These are phyloP conservation scores for Zaprionus ghesquierei DNA, from an alignment of 1,140 invertebrate genomes.

Conservation along the genomic window DNA sequence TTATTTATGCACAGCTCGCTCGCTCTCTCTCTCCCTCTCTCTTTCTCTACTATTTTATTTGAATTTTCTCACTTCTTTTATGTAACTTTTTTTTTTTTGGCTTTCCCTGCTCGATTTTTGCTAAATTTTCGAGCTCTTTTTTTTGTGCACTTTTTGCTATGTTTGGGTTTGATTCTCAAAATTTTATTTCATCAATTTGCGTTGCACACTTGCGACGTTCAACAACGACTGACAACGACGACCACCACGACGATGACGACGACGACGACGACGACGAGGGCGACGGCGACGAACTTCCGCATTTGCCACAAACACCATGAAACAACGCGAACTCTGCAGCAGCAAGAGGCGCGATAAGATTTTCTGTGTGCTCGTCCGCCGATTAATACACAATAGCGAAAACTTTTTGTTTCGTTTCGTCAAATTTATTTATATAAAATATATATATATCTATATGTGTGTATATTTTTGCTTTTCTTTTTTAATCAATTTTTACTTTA, in stretches of 20 bases:
- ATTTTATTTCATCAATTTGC: conserved; percentile 28
- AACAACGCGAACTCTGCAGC: conserved; percentile 23
- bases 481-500: conserved; percentile 13
- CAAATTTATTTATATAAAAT: conserved; percentile 10
- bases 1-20: conserved; percentile 21
- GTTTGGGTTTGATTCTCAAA: neutral
- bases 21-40: neutral
- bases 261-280: conserved; percentile 36
- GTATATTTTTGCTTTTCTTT: neutral
- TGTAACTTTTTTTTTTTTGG: conserved; percentile 11
- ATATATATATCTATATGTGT: neutral
- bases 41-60: conserved; percentile 1
- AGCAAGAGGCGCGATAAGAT: conserved; percentile 34
- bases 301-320: conserved; percentile 42
- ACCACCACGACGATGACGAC: conserved; percentile 12
- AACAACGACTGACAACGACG: conserved; percentile 41
- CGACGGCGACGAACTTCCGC: conserved; percentile 31
- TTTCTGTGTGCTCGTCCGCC: neutral
- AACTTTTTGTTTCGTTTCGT: neutral
- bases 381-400: neutral
- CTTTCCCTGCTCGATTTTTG: neutral
- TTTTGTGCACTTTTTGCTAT: conserved; percentile 11
- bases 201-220: conserved; percentile 45
- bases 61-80: conserved; percentile 1
- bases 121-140: conserved; percentile 3